Evolutionary conservation across 2,113 vertebrate species (phyloP), one percentile per base, ranked within the genome.

Genomic region (Pelobates fuscus): DNA sequence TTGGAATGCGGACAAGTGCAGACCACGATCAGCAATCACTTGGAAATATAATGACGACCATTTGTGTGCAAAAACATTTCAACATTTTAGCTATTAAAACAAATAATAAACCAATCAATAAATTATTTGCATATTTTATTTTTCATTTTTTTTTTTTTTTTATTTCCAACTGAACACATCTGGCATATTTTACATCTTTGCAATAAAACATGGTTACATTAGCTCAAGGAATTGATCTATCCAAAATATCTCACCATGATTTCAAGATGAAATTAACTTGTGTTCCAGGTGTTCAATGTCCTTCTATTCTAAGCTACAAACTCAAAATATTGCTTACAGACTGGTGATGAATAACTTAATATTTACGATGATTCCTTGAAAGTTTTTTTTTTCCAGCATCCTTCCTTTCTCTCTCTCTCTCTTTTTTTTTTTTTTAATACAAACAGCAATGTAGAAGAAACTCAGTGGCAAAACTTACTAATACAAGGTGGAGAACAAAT

Each of bases 171-270:
- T 95, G 94, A 96, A 95, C 93, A 94, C 90, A 91, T 92, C 90
- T 94, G 93, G 96, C 93, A 92, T 98, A 96, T 95, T 96, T 98
- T 97, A 98, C 94, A 98, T 96, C 91, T 97, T 95, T 96, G 95
- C 94, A 96, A 95, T 94, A 96, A 98, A 98, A 98, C 94, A 95
- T 94, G 94, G 94, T 95, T 97, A 96, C 94, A 95, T 96, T 94
- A 96, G 94, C 95, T 94, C 93, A 94, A 95, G 93, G 94, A 93
- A 96, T 98, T 94, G 93, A 94, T 95, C 95, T 94, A 95, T 95
- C 94, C 94, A 96, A 98, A 98, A 99, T 98, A 96, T 94, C 93
- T 93, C 91, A 94, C 92, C 92, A 88, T 90, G 87, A 88, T 89
- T 91, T 92, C 88, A 88, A 88, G 88, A 92, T 93, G 90, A 92